Evolutionary conservation across 1,140 invertebrate species (phyloP), one percentile per base, ranked within the genome.

Genomic region (Bombus haemorrhoidalis): DNA sequence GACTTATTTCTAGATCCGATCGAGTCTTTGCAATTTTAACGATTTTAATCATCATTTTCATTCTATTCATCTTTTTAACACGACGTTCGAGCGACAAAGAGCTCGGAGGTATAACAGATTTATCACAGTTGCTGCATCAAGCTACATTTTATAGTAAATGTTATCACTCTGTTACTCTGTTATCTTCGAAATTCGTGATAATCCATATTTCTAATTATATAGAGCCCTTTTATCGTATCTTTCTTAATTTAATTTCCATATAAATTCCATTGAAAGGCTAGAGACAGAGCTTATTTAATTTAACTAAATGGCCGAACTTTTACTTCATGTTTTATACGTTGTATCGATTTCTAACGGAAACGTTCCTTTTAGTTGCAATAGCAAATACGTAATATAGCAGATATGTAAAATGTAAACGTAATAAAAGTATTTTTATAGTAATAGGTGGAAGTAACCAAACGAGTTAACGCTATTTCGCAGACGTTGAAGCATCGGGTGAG

Each of bases 291-390:
- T 18, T 32, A 66, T 32, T 15, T 18, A 2, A 13, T 32, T 18
- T 2, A n/a, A 32, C 12, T 32, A 15, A 66, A 32, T 18, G 13
- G 28, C 1, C 57, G 3, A 18, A 6, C 47, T 53, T 53, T 53
- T 18, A 6, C 47, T 6, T 53, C 47, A 0, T 6, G 5, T 22
- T 22, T 0, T 53, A 2, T 18, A 53, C 0, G 18, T 6, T 2
- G 18, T 6, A 53, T 53, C 47, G 47, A 53, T 53, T 18, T 53
- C 47, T 53, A 18, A 53, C 2, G 18, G 15, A 22, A 18, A 53
- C 18, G 18, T 53, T 22, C 18, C 0, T 53, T 53, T 53, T 18
- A 53, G 18, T 53, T 53, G 43, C 4, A 53, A 53, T 0, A 53
- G 5, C 47, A n/a, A n/a, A n/a, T n/a, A n/a, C n/a, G n/a, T n/a